Base-by-base conservation (phyloP, 1,140 invertebrate genomes). In the Solenopsis fugax region DNA sequence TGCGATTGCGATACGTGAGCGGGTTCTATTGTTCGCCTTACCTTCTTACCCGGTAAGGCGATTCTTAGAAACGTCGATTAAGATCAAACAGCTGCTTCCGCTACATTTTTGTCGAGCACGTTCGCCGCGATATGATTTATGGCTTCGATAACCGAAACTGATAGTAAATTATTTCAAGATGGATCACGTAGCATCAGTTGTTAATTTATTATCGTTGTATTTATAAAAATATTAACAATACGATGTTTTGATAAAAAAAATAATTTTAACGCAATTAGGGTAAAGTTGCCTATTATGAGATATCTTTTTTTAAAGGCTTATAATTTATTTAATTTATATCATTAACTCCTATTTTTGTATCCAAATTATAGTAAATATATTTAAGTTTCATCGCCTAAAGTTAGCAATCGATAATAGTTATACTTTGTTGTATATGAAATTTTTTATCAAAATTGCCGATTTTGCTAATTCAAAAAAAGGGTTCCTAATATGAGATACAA, bases 61-160 rank as follows among this genome's bases (percentile, higher is more conserved):
- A 82, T 82, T 82, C 67, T 60, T 45, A 58, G 52, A 82, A 80
- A 62, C 29, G 48, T 50, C 56, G 37, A 82, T 82, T 58, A 82
- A 58, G 52, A 75, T 85, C 86, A 56, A 75, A 72, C 69, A 62
- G 85, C 29, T 50, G 60, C 52, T 52, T 86, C 18, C 21, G 21
- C 29, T 0, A 50, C 16, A 67, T 67, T 81, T 71, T 81, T 60
- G 6, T 29, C 52, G 18, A 29, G 34, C 37, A 50, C 52, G 37
- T 72, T 45, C 6, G n/a, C 56, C n/a, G 13, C 21, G 65, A n/a
- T n/a, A 9, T 41, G 37, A 72, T 72, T 78, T 71, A 81, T 37
- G 37, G 13, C 18, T n/a, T 21, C 9, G 78, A 82, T 82, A 82
- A 29, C 16, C 56, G 34, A 37, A 58, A 82, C 7, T 18, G 52